Percentiles rank a stretch among this genome's conserved stretches.
phyloP scores from a whole-genome alignment of 2,113 vertebrate species.

The Urocynchramus pylzowi region DNA sequence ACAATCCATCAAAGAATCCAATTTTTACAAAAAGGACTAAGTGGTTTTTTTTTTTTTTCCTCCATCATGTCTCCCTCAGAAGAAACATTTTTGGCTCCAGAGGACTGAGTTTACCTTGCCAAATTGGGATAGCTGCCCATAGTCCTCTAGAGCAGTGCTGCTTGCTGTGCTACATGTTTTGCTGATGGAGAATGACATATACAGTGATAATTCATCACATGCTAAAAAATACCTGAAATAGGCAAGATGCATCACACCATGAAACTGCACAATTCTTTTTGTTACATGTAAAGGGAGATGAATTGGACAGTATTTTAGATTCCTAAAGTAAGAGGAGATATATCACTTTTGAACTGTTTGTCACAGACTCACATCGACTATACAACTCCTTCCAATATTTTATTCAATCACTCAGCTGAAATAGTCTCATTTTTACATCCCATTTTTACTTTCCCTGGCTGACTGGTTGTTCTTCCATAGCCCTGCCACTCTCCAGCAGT shows the following conservation, averaged over 20 bases:
- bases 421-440: not conserved
- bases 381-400: not conserved
- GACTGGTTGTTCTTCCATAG: not conserved
- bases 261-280: not conserved
- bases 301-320: not conserved
- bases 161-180: not conserved
- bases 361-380: not conserved
- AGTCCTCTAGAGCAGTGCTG: not conserved
- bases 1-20: not conserved
- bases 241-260: not conserved
- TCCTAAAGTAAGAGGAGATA: not conserved
- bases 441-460: not conserved
- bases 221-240: not conserved
- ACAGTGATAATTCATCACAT: not conserved
- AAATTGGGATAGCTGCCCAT: not conserved
- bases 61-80: not conserved
- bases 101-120: not conserved
- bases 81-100: not conserved
- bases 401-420: not conserved
- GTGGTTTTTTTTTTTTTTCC: rapidly evolving
- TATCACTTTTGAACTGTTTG: not conserved
- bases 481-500: not conserved
- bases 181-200: not conserved
- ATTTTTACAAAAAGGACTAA: not conserved
- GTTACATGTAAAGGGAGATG: not conserved